Base-by-base conservation (phyloP, 2,888 invertebrate species). In the Nesidiocoris tenuis region DNA sequence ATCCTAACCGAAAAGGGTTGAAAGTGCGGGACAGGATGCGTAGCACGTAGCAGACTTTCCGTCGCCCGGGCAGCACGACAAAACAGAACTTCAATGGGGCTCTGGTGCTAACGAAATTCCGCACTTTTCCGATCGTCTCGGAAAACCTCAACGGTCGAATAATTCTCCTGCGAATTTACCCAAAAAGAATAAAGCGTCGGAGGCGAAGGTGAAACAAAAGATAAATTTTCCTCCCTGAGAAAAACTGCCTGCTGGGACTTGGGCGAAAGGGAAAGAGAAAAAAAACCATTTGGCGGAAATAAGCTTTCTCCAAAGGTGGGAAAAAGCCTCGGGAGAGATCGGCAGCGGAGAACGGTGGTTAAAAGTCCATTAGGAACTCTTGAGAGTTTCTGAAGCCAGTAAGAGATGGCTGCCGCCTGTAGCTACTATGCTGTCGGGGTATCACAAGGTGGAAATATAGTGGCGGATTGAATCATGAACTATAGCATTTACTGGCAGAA, bases 331-430 rank as follows among this genome's bases (percentile, higher is more conserved):
- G 2, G 18, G 59, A 59, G 59, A 18, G 59, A 59, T 59, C 3
- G 59, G n/a, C 2, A n/a, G 39, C 39, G n/a, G 59, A 18, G 59
- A 3, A 16, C 59, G 59, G 59, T 59, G 59, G 59, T 59, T 59
- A 59, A 59, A 59, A 59, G 59, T 59, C 59, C 59, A 59, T 59
- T 59, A 59, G 59, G 59, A 59, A 59, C 59, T 59, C 59, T 59
- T 59, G n/a, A 59, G 59, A 59, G 59, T 39, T 39, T 39, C 39
- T 12, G 39, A 39, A 39, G 39, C 39, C 39, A 39, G 39, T 39
- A 39, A 39, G 39, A 39, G 39, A 39, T 39, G 39, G 39, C 12
- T 39, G 12, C 39, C 39, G 39, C 39, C 39, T 39, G 39, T 39
- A 39, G 39, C 39, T 39, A 7, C 39, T 3, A 7, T 12, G 39